Base-by-base conservation (phyloP, 2,113 vertebrate species). In the Cettia cetti region DNA sequence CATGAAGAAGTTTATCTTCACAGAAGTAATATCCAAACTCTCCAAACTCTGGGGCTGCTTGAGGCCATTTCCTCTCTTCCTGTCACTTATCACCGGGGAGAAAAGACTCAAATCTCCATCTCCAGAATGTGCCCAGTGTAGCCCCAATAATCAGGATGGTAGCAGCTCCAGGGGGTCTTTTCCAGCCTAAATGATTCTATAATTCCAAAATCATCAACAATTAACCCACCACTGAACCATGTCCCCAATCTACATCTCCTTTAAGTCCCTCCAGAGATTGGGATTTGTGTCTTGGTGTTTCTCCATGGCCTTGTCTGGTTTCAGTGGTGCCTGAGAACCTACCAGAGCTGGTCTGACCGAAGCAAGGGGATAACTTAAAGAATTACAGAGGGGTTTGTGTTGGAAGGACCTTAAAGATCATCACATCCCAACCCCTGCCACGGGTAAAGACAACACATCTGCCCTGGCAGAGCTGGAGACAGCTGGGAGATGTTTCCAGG, bases 261-360 rank as follows among this genome's bases (percentile, higher is more conserved):
- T 49, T 31, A 33, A 49, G 56, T 35, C 63, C 56, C 35, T 61
- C 17, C 27, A 49, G 7, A 35, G 31, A 9, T 0, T 8, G 44
- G 26, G 35, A 27, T 16, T 15, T 57, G 63, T 44, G 15, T 49
- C 39, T 24, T 64, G 30, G 8, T 75, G 61, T 53, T 54, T 42
- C 31, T 30, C 76, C 31, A 40, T 37, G 66, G 37, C 19, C 40
- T 37, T 6, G 23, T 24, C 39, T 59, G 63, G 16, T 57, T 61
- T 45, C 26, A 30, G 6, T 6, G 15, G 13, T 72, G 63, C 33
- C 30, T 18, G 30, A 39, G 39, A 50, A 69, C 15, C 26, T 35
- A 4, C 8, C 3, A 0, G 45, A 35, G 37, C 42, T 15, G 54
- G 11, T 70, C 49, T 87, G 64, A 13, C 18, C 0, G 0, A 35